A percentile compares a stretch with the other conserved stretches of the same genome.
Evolutionary conservation across 35 echinoderm and acorn worm genomes (phyloP).

Genomic region (Amphiura filiformis): DNA sequence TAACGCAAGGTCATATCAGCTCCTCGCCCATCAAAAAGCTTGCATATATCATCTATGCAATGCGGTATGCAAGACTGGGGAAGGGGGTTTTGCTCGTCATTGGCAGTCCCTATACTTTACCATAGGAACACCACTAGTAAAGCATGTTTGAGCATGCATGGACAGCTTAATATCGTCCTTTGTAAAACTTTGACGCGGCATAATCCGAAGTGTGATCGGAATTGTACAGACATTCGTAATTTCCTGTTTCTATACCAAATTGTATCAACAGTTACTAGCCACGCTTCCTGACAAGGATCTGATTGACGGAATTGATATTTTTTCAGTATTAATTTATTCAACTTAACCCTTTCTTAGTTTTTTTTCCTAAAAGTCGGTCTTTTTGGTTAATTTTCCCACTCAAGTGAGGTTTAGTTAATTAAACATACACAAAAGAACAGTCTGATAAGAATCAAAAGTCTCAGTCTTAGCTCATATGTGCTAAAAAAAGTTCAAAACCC

Average conservation of each 20-base stretch:
- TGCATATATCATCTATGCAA: not conserved
- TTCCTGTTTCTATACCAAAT: not conserved
- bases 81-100: not conserved
- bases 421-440: not conserved
- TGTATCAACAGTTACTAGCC: constrained; percentile 9
- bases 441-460: not conserved
- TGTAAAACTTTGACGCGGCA: constrained; percentile 1
- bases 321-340: constrained; percentile 4
- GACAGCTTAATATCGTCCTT: not conserved
- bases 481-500: not conserved
- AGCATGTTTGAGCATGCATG: constrained; percentile 13
- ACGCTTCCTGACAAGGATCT: not conserved
- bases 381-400: too few relatives aligned
- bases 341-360: not conserved
- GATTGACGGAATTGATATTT: not conserved
- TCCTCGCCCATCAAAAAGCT: not conserved
- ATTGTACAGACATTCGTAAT: constrained; percentile 8
- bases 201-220: not conserved
- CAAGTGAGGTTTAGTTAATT: too few relatives aligned
- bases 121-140: not conserved
- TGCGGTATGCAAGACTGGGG: not conserved
- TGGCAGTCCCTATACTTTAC: not conserved
- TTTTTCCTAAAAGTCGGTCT: too few relatives aligned
- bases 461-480: not conserved
- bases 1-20: not conserved